Evolutionary conservation across 1,140 invertebrate genomes (phyloP), one percentile per base, ranked within the genome.

Genomic region (Pygmarrhopalites habei): DNA sequence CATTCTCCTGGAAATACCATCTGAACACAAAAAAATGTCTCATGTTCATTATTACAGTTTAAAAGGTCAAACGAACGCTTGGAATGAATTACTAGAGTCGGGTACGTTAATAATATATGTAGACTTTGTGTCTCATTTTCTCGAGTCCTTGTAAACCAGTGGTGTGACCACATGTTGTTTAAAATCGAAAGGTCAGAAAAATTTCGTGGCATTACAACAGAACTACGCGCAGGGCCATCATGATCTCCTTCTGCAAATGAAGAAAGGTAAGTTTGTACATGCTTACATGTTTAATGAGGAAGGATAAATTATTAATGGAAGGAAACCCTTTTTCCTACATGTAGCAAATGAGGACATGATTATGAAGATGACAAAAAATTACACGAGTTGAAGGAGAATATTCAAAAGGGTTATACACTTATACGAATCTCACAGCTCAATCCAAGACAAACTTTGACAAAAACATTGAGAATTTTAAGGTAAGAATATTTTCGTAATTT

Each of bases 381-480:
- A 59, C 56, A 28, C 2, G 44, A 55, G 5, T 39, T 64, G 5
- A 58, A 35, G 29, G 25, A 51, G 17, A 59, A 25, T 25, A 15
- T 64, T 1, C 39, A 64, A 23, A 23, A 47, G 25, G 56, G 52
- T 30, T 64, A 51, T 41, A 35, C 25, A 7, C 32, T 35, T 35
- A 7, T 5, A 35, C n/a, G 10, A 55, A 15, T 17, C 14, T 55
- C 4, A 14, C 5, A 39, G 2, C 32, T 5, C 23, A 51, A n/a
- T 60, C 32, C 1, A 65, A 53, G 17, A 23, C 35, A 25, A 59
- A 60, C 39, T 60, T 65, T 39, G 28, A 60, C 12, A 28, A 29
- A 3, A 52, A 65, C 26, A 41, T 65, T 19, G 32, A 23, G 1
- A 28, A 32, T 5, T 65, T 65, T 19, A 59, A 55, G 46, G 26